Conservation (phyloP, 2,113 vertebrate genomes). For the Ptyas mucosa region DNA sequence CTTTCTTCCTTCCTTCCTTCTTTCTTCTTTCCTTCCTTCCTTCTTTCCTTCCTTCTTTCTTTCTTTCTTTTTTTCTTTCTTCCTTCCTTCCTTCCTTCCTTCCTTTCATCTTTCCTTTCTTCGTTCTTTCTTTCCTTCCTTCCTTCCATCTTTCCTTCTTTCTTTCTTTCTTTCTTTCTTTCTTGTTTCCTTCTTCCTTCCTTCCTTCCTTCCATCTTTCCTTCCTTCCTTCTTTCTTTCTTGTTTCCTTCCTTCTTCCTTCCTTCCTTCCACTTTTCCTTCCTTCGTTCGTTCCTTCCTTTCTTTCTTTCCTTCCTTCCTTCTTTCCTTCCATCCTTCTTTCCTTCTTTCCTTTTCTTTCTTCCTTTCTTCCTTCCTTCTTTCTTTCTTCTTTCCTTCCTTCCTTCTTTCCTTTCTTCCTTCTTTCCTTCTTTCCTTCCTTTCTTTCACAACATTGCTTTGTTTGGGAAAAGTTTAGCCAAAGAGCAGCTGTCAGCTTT, state of each 20-base stretch:
- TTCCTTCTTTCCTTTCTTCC: accelerated
- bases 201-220: accelerated
- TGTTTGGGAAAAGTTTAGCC: background rate
- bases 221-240: too few relatives aligned
- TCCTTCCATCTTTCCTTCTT: accelerated
- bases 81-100: too few relatives aligned
- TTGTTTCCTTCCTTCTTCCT: accelerated
- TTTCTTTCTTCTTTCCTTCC: background rate
- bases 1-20: too few relatives aligned
- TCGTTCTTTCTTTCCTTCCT: accelerated
- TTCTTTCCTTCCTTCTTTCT: too few relatives aligned
- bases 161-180: accelerated
- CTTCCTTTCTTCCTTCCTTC: accelerated
- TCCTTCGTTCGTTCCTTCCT: too few relatives aligned
- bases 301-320: background rate
- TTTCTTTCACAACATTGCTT: background rate
- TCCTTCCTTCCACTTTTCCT: accelerated
- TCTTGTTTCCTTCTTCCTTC: accelerated
- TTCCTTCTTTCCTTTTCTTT: accelerated
- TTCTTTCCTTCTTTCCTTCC: accelerated
- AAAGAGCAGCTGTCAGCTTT: background rate
- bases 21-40: too few relatives aligned
- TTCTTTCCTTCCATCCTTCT: accelerated
- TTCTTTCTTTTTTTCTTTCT: too few relatives aligned
- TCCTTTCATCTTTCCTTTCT: too few relatives aligned